phyloP scores from a whole-genome alignment of 2,113 vertebrate genomes.

The Craseonycteris thonglongyai region DNA sequence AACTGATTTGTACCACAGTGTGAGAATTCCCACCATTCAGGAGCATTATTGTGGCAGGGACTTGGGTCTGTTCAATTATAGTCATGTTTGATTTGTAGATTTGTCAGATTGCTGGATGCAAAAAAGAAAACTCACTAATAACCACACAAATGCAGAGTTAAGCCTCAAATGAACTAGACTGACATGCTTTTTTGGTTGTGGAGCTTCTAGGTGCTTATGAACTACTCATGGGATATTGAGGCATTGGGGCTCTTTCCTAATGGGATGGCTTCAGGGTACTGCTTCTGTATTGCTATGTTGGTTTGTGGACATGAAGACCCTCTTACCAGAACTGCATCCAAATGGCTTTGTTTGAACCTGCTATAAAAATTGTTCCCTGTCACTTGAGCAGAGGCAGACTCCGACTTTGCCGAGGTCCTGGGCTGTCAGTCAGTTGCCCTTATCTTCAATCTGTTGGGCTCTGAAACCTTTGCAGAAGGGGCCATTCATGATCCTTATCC shows the following conservation, averaged over 20 bases:
- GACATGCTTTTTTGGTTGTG: slow-evolving; percentile 52
- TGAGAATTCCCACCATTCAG: slow-evolving; percentile 51
- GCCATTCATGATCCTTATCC: background rate
- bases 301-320: slow-evolving; percentile 55
- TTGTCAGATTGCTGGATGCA: slow-evolving; percentile 85
- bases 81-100: slow-evolving; percentile 59
- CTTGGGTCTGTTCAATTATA: slow-evolving; percentile 48
- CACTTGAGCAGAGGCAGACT: slow-evolving; percentile 6
- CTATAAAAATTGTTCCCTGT: background rate
- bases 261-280: slow-evolving; percentile 31
- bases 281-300: slow-evolving; percentile 51
- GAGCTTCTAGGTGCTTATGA: slow-evolving; percentile 61
- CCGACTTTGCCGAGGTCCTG: background rate
- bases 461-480: slow-evolving; percentile 13
- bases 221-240: background rate
- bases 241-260: slow-evolving; percentile 52
- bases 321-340: slow-evolving; percentile 70
- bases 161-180: slow-evolving; percentile 53
- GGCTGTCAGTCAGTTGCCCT: background rate
- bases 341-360: background rate
- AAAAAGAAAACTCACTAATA: slow-evolving; percentile 75
- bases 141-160: slow-evolving; percentile 44
- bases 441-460: background rate
- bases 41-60: slow-evolving; percentile 55
- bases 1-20: slow-evolving; percentile 46